A percentile compares a stretch with the other conserved stretches of the same genome.
phyloP scores from a whole-genome alignment of 1,140 invertebrate genomes.

The Diorhabda elongata region DNA sequence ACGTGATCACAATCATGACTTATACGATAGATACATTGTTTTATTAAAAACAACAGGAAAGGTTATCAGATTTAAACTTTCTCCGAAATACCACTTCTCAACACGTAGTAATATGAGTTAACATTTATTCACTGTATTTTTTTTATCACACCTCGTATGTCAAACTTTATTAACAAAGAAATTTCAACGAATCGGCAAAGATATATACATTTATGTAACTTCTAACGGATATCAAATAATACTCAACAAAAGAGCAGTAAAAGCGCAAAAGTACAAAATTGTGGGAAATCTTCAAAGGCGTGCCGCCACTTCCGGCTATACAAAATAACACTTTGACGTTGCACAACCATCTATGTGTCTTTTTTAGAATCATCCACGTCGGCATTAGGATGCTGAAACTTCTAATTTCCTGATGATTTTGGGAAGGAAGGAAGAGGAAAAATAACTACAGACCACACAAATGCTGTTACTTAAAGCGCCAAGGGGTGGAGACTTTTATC shows the following conservation, averaged over 20 bases:
- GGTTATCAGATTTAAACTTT: no score
- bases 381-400: conserved; percentile 1
- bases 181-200: no score
- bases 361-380: neutral
- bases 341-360: conserved; percentile 7
- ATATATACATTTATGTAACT: no score
- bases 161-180: no score
- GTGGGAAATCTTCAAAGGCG: conserved; percentile 14
- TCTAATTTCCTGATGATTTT: conserved; percentile 7
- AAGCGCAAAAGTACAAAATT: conserved; percentile 2
- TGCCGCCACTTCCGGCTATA: conserved; percentile 8
- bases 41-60: no score
- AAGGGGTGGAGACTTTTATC: neutral
- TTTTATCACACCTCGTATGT: no score
- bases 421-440: conserved; percentile 12
- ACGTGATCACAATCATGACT: no score
- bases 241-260: conserved; percentile 1
- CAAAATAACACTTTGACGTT: conserved; percentile 9
- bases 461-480: conserved; percentile 10
- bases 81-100: no score
- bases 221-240: neutral
- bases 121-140: no score
- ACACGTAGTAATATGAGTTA: no score
- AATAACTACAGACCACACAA: conserved; percentile 5
- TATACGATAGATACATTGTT: no score